Conservation (phyloP, 1,140 invertebrate genomes). For the Homalodisca vitripennis region DNA sequence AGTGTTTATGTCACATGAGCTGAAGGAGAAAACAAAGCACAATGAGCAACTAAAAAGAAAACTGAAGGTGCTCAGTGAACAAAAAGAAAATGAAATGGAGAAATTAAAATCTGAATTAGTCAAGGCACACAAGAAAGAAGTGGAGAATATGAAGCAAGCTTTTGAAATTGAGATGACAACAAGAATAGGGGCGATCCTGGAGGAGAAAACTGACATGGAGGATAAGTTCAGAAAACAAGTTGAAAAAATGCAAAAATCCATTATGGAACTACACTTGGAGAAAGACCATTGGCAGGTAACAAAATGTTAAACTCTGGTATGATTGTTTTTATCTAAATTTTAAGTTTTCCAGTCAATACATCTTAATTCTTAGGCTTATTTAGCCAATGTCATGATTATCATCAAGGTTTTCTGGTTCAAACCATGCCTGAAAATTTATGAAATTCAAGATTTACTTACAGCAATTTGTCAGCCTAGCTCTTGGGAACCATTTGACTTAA, state of each 20-base stretch:
- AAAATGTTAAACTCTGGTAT: too few species aligned
- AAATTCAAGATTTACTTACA: too few species aligned
- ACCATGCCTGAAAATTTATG: too few species aligned
- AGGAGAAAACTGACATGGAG: slow-evolving; percentile 13
- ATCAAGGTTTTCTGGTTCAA: too few species aligned
- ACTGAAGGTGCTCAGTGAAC: slow-evolving; percentile 12
- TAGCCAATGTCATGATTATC: too few species aligned
- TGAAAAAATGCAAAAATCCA: background rate
- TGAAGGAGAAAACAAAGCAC: slow-evolving; percentile 24
- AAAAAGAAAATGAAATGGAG: slow-evolving; percentile 8
- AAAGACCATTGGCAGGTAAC: background rate
- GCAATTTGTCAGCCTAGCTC: too few species aligned
- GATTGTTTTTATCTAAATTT: too few species aligned
- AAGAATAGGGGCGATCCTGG: background rate
- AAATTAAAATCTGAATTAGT: background rate
- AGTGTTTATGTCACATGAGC: background rate
- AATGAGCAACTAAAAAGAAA: slow-evolving; percentile 17
- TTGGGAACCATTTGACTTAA: too few species aligned
- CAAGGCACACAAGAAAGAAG: background rate
- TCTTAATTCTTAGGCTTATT: too few species aligned
- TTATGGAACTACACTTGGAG: background rate
- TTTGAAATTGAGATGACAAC: slow-evolving; percentile 13
- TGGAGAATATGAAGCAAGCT: slow-evolving; percentile 9
- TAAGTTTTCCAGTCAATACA: too few species aligned
- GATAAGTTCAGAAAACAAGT: background rate